phyloP scores from a whole-genome alignment of 2,888 invertebrate genomes.

The Caenorhabditis uteleia region DNA sequence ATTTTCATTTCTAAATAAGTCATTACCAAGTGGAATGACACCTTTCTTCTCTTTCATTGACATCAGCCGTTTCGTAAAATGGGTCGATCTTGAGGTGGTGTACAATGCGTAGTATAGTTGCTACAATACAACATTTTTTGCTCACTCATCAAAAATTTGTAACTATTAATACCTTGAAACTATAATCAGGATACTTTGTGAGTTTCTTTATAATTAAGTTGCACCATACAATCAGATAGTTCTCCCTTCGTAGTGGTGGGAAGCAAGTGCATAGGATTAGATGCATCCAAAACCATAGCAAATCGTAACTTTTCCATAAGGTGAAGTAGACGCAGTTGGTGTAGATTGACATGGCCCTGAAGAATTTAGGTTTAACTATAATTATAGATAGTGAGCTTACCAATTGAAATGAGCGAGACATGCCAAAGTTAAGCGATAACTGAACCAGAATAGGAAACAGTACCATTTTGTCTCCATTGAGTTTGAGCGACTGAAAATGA shows the following conservation, averaged over 20 bases:
- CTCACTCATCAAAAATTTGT: no score
- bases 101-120: constrained; percentile 41
- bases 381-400: constrained; percentile 12
- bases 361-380: constrained; percentile 1
- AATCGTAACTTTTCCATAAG: constrained; percentile 67
- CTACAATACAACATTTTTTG: constrained; percentile 11
- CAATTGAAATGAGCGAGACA: constrained; percentile 67
- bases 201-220: constrained; percentile 58
- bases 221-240: constrained; percentile 58
- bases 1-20: constrained; percentile 1
- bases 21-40: constrained; percentile 29
- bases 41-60: constrained; percentile 28
- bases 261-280: constrained; percentile 64
- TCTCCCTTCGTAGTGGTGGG: constrained; percentile 53
- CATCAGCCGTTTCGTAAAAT: constrained; percentile 39
- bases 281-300: constrained; percentile 69
- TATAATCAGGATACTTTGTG: constrained; percentile 53
- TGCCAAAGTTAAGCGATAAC: constrained; percentile 64
- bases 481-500: no score
- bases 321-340: constrained; percentile 66
- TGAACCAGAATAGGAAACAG: constrained; percentile 66
- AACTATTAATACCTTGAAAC: constrained; percentile 51
- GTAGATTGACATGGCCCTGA: constrained; percentile 54
- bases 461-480: constrained; percentile 44
- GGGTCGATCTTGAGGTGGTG: constrained; percentile 22